A percentile compares a stretch with the other conserved stretches of the same genome.
Conservation (phyloP, 2,888 invertebrate genomes). For the Zygothrica quintamaculata region DNA sequence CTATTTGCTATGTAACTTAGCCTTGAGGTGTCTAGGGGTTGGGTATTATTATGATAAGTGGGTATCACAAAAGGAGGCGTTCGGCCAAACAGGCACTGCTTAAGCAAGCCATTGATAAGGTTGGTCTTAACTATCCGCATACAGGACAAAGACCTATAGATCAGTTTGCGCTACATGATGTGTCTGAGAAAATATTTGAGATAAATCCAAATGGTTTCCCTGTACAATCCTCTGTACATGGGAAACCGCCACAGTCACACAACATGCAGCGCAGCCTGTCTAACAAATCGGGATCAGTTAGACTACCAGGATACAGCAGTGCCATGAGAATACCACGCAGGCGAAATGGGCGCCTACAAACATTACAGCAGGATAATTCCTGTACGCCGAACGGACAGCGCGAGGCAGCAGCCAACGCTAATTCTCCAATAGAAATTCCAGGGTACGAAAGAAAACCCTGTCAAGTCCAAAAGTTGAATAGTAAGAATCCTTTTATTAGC, state of each 20-base stretch:
- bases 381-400: not conserved
- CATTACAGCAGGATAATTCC: not conserved
- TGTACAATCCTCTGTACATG: slow-evolving; percentile 16
- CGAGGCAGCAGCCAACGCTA: slow-evolving; percentile 1
- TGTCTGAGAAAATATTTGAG: not conserved
- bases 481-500: no score
- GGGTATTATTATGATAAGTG: slow-evolving; percentile 32
- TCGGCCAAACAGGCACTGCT: slow-evolving; percentile 42
- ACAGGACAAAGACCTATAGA: not conserved
- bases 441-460: no score
- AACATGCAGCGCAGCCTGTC: slow-evolving; percentile 22
- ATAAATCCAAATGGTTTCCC: not conserved
- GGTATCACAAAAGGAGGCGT: slow-evolving; percentile 28
- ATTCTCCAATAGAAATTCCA: no score
- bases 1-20: not conserved
- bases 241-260: slow-evolving; percentile 9
- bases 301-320: not conserved
- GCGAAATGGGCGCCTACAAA: not conserved
- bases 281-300: not conserved
- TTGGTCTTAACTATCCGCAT: not conserved
- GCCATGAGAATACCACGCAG: not conserved
- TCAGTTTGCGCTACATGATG: slow-evolving; percentile 14
- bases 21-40: slow-evolving; percentile 18
- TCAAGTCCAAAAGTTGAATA: no score
- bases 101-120: slow-evolving; percentile 24